Evolutionary conservation across 2,888 invertebrate genomes (phyloP).

Genomic region (Leptopilina drosophilae): DNA sequence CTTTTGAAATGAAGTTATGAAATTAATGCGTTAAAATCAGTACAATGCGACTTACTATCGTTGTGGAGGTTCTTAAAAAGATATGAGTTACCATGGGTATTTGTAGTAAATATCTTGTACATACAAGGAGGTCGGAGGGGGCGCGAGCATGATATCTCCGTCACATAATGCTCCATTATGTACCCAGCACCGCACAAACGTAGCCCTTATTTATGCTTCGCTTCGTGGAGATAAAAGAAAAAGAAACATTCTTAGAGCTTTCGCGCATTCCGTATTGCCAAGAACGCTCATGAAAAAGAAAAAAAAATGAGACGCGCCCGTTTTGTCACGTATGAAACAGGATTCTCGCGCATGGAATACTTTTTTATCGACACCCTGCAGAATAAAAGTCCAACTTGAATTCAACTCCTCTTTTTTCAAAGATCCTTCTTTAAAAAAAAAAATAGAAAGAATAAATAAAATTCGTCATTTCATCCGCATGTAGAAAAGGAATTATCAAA

Average conservation of each 20-base stretch:
- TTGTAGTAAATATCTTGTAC: slow-evolving; percentile 73
- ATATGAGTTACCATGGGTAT: slow-evolving; percentile 67
- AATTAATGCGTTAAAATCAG: slow-evolving; percentile 47
- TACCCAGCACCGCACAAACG: slow-evolving; percentile 67
- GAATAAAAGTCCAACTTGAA: slow-evolving; percentile 29
- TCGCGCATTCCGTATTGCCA: slow-evolving; percentile 42
- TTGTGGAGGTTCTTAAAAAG: slow-evolving; percentile 57
- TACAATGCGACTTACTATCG: slow-evolving; percentile 68
- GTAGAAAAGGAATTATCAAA: neutral
- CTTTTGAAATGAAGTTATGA: slow-evolving; percentile 22
- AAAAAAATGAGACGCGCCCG: slow-evolving; percentile 2
- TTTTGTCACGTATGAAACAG: slow-evolving; percentile 42
- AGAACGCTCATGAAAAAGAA: slow-evolving; percentile 39
- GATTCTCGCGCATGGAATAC: slow-evolving; percentile 38
- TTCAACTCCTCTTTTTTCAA: slow-evolving; percentile 18
- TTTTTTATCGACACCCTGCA: slow-evolving; percentile 3
- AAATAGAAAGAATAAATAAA: neutral
- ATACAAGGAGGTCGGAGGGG: slow-evolving; percentile 62
- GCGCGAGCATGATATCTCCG: slow-evolving; percentile 66
- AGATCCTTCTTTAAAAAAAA: neutral
- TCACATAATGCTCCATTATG: slow-evolving; percentile 74
- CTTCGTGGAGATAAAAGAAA: slow-evolving; percentile 68
- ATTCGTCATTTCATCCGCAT: neutral
- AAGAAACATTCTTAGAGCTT: slow-evolving; percentile 51
- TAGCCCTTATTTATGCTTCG: slow-evolving; percentile 71